Conservation (phyloP, 1,140 invertebrate genomes). For the Idris sp. region DNA sequence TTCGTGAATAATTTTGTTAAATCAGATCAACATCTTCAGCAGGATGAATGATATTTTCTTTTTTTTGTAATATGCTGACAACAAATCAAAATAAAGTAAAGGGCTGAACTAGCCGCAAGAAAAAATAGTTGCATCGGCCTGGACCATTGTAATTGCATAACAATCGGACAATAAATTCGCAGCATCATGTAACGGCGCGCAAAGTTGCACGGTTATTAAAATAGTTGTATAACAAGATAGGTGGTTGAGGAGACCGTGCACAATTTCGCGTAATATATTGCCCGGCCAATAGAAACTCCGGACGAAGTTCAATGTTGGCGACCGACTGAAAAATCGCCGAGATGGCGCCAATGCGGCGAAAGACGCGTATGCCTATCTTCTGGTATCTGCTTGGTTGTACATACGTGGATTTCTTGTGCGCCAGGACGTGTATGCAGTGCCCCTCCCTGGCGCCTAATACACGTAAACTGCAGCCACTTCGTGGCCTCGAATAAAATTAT, state of each 20-base stretch:
- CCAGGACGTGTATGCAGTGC: constrained; percentile 8
- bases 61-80: too few relatives aligned
- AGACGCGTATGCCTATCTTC: constrained; percentile 34
- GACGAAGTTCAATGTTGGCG: constrained; percentile 52
- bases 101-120: too few relatives aligned
- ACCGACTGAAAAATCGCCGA: constrained; percentile 45
- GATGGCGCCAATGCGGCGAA: constrained; percentile 58
- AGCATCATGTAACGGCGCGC: constrained; percentile 44
- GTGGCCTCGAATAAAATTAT: constrained; percentile 7
- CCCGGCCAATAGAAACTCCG: constrained; percentile 34
- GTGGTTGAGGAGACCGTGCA: constrained; percentile 24
- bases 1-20: too few relatives aligned
- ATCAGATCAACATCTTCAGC: too few relatives aligned
- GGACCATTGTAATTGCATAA: constrained; percentile 48
- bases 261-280: constrained; percentile 57
- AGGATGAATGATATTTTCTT: too few relatives aligned
- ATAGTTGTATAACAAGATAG: constrained; percentile 58
- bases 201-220: constrained; percentile 52
- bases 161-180: constrained; percentile 52
- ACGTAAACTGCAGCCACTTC: constrained; percentile 33
- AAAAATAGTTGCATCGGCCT: not conserved
- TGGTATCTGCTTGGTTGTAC: constrained; percentile 23
- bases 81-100: too few relatives aligned
- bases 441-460: constrained; percentile 22
- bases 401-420: constrained; percentile 42